phyloP scores from a whole-genome alignment of 1,140 invertebrate species.

The Bombyx mandarina region DNA sequence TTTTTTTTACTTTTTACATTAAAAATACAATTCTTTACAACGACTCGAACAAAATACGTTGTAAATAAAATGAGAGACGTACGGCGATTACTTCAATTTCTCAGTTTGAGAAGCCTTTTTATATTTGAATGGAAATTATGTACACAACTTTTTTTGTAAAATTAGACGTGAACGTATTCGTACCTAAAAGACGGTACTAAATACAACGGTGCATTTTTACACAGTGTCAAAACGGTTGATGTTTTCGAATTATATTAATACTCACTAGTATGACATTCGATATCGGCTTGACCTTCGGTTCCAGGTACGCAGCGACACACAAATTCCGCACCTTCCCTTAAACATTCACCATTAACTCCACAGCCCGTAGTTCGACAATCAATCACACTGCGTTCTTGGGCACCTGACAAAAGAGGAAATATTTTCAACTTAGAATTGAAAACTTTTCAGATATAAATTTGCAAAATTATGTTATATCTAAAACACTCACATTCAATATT shows the following conservation, averaged over 20 bases:
- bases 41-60: no score
- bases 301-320: conserved; percentile 85
- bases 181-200: no score
- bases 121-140: no score
- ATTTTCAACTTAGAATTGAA: neutral
- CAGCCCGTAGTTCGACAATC: conserved; percentile 89
- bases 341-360: conserved; percentile 85
- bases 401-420: conserved; percentile 67
- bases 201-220: conserved; percentile 56
- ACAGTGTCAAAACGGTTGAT: conserved; percentile 40
- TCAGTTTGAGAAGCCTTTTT: no score
- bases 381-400: conserved; percentile 73
- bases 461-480: neutral
- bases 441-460: no score
- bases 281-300: conserved; percentile 80
- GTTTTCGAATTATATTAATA: conserved; percentile 21
- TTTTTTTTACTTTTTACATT: no score
- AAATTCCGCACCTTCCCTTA: conserved; percentile 83
- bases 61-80: no score
- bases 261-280: conserved; percentile 86
- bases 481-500: conserved; percentile 82
- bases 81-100: no score
- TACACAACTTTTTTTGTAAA: no score
- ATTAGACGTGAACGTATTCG: no score
- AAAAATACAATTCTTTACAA: no score